phyloP scores from a whole-genome alignment of 2,797 vertebrate species.

The Meriones psammophilus region DNA sequence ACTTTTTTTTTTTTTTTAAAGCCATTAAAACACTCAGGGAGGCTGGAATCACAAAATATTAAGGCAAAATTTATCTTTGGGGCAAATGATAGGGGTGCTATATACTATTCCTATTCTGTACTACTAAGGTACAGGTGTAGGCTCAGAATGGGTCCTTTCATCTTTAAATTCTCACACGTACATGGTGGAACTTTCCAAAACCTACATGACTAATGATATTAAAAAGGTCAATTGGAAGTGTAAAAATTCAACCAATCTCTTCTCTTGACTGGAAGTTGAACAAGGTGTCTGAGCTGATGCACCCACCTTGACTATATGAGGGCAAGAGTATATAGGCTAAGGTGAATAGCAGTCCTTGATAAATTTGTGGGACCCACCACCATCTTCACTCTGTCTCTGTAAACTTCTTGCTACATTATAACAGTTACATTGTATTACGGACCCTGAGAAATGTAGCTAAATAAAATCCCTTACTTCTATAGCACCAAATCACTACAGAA shows the following conservation, averaged over 20 bases:
- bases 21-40: background rate
- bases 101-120: background rate
- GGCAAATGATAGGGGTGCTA: background rate
- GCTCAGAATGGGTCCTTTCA: background rate
- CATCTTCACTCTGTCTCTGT: too few species aligned
- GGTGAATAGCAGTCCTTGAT: fast-evolving
- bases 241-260: background rate
- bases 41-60: background rate
- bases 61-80: background rate
- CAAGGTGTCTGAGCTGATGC: background rate
- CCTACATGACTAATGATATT: background rate
- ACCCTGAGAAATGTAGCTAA: background rate
- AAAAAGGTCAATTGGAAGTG: background rate
- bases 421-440: background rate
- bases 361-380: background rate
- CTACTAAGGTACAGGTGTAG: background rate
- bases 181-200: background rate
- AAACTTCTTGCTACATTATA: background rate
- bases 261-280: background rate
- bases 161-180: background rate
- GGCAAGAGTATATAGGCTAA: background rate
- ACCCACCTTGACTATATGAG: background rate
- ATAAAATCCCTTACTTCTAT: background rate
- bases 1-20: background rate
- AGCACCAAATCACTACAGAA: background rate